A percentile compares a stretch with the other conserved stretches of the same genome.
phyloP scores from a whole-genome alignment of 92 coral and sea anemone genomes.

The Anthopleura xanthogrammica region DNA sequence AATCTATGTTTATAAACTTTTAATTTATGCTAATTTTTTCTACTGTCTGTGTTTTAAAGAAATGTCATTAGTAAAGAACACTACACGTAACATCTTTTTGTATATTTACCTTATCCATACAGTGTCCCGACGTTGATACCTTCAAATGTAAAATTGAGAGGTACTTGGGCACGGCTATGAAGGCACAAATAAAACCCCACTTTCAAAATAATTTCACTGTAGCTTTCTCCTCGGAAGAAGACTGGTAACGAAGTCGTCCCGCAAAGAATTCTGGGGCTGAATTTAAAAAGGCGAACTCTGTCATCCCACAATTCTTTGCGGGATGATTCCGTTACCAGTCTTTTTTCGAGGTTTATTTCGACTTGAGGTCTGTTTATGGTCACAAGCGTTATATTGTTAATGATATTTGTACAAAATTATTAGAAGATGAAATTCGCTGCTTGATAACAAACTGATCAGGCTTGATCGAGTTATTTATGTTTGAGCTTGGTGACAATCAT shows the following conservation, averaged over 20 bases:
- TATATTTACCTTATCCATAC: not conserved
- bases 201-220: no score
- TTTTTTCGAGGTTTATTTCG: not conserved
- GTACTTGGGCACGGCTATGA: no score
- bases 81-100: not conserved
- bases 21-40: not conserved
- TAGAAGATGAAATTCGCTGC: not conserved
- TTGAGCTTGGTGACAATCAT: not conserved
- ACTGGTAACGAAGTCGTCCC: no score
- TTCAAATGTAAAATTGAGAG: no score
- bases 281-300: not conserved
- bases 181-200: no score
- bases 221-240: no score
- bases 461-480: conserved; percentile 1
- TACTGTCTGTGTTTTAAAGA: not conserved
- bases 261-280: no score
- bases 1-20: no score
- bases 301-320: not conserved
- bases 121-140: not conserved
- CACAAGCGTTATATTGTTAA: not conserved
- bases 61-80: not conserved
- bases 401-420: conserved; percentile 1
- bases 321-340: not conserved
- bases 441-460: not conserved
- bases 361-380: not conserved